Conservation (phyloP, 2,113 vertebrate species). For the Pomatorhinus ruficollis region DNA sequence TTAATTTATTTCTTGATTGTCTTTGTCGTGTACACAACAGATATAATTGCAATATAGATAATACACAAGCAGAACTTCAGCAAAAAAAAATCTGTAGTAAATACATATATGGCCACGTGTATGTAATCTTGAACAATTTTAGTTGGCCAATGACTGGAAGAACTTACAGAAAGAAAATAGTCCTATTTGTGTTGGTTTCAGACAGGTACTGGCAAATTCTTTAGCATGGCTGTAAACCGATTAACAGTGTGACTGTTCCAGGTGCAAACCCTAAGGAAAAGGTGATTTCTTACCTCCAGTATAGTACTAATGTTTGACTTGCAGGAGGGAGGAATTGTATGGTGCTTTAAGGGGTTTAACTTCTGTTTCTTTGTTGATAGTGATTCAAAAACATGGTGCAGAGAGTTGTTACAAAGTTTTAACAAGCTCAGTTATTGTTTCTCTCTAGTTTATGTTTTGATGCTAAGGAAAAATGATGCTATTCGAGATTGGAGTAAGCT, state of each 20-base stretch:
- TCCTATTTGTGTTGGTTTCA: slow-evolving; percentile 8
- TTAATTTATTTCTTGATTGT: neutral
- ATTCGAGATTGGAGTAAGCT: neutral
- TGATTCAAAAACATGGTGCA: neutral
- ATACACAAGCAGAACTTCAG: neutral
- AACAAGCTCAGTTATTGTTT: neutral
- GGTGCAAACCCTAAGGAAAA: neutral
- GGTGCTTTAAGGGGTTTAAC: neutral
- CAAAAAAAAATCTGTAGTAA: neutral
- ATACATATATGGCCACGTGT: neutral
- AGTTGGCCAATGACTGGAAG: neutral
- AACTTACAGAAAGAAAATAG: neutral
- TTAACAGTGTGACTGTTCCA: neutral
- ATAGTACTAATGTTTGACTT: neutral
- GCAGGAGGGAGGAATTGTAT: neutral
- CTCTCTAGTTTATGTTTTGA: neutral
- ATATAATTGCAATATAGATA: neutral
- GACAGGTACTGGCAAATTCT: neutral
- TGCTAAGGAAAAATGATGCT: neutral
- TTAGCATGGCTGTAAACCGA: neutral
- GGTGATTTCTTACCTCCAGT: neutral
- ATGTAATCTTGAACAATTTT: neutral
- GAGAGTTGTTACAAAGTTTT: neutral
- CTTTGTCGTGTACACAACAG: neutral
- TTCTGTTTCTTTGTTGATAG: slow-evolving; percentile 4